Percentiles rank a stretch among this genome's conserved stretches.
Evolutionary conservation across 2,113 vertebrate species (phyloP).

Genomic region (Chamaea fasciata): DNA sequence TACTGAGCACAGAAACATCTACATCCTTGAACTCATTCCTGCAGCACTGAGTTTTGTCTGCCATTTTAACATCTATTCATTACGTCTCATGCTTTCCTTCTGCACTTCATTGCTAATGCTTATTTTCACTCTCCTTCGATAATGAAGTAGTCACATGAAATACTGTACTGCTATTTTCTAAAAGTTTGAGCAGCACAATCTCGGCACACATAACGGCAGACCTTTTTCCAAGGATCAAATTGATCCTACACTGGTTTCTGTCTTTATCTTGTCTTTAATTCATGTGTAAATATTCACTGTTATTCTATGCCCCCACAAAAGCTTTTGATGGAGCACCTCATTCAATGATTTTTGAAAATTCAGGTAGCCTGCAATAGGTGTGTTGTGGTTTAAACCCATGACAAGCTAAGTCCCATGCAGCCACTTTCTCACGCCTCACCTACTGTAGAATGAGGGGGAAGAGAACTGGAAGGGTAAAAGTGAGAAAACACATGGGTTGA

Average conservation of each 20-base stretch:
- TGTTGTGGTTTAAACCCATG: neutral
- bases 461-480: neutral
- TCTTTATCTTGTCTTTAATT: neutral
- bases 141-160: neutral
- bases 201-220: neutral
- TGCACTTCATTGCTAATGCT: neutral
- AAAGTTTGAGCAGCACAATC: neutral
- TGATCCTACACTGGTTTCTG: neutral
- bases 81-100: neutral
- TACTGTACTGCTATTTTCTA: neutral
- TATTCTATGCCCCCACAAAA: neutral
- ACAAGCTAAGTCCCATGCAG: neutral
- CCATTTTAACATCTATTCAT: neutral
- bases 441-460: accelerated
- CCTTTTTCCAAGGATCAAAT: neutral
- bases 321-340: neutral
- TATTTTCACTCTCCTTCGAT: neutral
- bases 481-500: neutral
- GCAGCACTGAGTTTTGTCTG: neutral
- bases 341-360: neutral
- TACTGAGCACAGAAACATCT: neutral
- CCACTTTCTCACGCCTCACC: neutral
- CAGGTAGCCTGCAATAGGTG: neutral
- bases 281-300: neutral
- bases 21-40: neutral